Conservation (phyloP, 2,888 invertebrate genomes). For the Drosophila parthenogenetica region DNA sequence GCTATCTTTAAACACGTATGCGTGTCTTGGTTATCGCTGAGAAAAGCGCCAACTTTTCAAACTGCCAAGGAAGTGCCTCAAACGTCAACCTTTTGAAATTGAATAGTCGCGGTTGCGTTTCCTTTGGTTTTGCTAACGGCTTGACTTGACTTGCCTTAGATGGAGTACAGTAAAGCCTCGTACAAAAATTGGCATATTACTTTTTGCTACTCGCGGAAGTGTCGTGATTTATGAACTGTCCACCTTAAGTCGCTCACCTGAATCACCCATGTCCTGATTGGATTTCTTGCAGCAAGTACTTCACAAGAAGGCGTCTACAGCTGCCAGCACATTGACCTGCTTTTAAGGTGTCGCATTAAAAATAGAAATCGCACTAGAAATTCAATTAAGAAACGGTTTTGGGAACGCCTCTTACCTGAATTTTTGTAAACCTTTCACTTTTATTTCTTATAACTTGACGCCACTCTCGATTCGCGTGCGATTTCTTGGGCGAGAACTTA, state of each 20-base stretch:
- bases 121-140: too few species aligned
- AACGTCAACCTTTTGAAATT: constrained; percentile 71
- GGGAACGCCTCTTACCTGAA: constrained; percentile 20
- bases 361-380: constrained; percentile 68
- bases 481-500: constrained; percentile 52
- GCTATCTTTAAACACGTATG: constrained; percentile 63
- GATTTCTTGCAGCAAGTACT: constrained; percentile 35
- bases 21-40: constrained; percentile 64
- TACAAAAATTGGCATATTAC: constrained; percentile 10
- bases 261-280: constrained; percentile 79
- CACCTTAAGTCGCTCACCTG: constrained; percentile 74
- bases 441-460: constrained; percentile 32
- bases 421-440: constrained; percentile 62
- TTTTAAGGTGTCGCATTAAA: constrained; percentile 45
- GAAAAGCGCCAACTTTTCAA: constrained; percentile 47
- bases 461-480: constrained; percentile 68
- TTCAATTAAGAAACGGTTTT: constrained; percentile 60
- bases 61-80: constrained; percentile 57
- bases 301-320: constrained; percentile 28
- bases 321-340: constrained; percentile 40
- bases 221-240: constrained; percentile 50
- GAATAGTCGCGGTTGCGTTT: constrained; percentile 76
- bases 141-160: too few species aligned
- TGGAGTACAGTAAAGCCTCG: constrained; percentile 5
- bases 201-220: constrained; percentile 12